These are phyloP conservation scores for Eurystomus gularis DNA, from an alignment of 2,113 vertebrate genomes.

Conservation along the genomic window DNA sequence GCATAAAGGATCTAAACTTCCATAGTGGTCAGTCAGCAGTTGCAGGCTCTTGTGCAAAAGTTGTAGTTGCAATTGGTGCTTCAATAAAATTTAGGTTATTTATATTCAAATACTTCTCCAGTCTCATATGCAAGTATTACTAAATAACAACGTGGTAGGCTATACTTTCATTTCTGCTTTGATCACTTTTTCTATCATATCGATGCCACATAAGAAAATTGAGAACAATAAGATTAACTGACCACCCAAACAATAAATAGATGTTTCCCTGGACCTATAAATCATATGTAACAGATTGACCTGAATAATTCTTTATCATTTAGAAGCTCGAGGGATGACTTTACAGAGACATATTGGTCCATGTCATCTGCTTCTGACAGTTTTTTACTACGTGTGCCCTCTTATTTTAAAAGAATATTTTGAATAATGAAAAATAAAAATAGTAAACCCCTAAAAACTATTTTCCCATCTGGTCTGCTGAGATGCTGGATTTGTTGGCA, in stretches of 20 bases:
- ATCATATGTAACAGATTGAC: not conserved
- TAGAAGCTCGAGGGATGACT: not conserved
- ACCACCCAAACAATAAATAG: not conserved
- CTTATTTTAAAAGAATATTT: not conserved
- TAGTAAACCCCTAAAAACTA: not conserved
- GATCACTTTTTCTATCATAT: not conserved
- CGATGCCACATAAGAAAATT: not conserved
- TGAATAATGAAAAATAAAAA: not conserved
- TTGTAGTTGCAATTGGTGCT: not conserved
- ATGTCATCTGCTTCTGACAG: not conserved
- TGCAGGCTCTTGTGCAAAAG: not conserved
- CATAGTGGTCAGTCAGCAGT: not conserved
- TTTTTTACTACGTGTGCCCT: not conserved
- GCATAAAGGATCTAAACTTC: not conserved
- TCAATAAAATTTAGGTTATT: not conserved
- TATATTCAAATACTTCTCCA: not conserved
- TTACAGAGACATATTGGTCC: not conserved
- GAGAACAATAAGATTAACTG: not conserved
- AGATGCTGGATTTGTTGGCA: not conserved
- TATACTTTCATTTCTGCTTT: not conserved
- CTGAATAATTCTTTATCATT: not conserved
- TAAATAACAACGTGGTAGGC: not conserved
- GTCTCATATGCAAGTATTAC: not conserved
- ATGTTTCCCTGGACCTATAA: not conserved
- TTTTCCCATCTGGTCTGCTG: not conserved